A percentile compares a stretch with the other conserved stretches of the same genome.
Conservation (phyloP, 2,888 invertebrate genomes). For the Drosophila testacea region DNA sequence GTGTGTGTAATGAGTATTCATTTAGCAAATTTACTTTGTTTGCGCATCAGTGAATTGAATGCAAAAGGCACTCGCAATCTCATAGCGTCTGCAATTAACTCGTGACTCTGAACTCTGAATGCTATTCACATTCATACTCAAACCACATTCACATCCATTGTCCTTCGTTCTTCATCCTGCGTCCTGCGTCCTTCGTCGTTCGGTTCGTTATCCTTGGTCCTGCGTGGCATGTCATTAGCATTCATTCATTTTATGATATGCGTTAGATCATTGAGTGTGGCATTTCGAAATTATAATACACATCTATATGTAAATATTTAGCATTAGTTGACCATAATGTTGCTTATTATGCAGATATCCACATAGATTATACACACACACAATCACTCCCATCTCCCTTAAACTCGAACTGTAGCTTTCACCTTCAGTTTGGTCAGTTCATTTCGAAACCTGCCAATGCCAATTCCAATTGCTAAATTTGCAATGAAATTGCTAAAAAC, state of each 20-base stretch:
- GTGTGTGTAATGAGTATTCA: slow-evolving; percentile 24
- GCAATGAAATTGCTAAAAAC: slow-evolving; percentile 19
- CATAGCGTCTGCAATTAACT: slow-evolving; percentile 53
- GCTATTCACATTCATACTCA: not conserved
- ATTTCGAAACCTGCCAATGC: slow-evolving; percentile 27
- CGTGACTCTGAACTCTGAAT: slow-evolving; percentile 26
- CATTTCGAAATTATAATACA: slow-evolving; percentile 62
- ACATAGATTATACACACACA: slow-evolving; percentile 25
- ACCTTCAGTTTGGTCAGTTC: slow-evolving; percentile 12
- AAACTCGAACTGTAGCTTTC: not conserved
- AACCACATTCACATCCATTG: not conserved
- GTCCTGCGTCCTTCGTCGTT: not conserved
- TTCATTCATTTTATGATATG: slow-evolving; percentile 60
- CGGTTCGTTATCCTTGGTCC: not conserved
- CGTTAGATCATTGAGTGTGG: slow-evolving; percentile 57
- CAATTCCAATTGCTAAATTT: slow-evolving; percentile 39
- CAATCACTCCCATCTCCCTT: not conserved
- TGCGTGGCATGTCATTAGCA: slow-evolving; percentile 58
- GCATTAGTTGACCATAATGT: slow-evolving; percentile 56
- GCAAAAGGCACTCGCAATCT: slow-evolving; percentile 43
- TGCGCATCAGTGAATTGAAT: slow-evolving; percentile 58
- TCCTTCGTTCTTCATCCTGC: not conserved
- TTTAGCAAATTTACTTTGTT: slow-evolving; percentile 57
- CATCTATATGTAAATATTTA: slow-evolving; percentile 59
- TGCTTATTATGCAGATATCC: slow-evolving; percentile 59